A percentile compares a stretch with the other conserved stretches of the same genome.
These are phyloP conservation scores for Serilophus lunatus DNA, from an alignment of 2,113 vertebrate species.

Conservation along the genomic window DNA sequence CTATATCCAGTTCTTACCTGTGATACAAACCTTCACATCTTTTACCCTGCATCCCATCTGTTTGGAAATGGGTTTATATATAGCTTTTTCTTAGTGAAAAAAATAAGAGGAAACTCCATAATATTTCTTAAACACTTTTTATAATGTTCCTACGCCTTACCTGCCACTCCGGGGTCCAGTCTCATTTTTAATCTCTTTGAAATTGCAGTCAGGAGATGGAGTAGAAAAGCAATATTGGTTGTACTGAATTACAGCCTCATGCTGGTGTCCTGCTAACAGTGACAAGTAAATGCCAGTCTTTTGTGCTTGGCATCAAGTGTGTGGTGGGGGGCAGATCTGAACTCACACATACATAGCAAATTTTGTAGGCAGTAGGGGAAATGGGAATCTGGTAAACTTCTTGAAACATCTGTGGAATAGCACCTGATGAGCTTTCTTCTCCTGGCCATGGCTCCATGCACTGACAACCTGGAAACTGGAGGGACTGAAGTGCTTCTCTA, in stretches of 20 bases:
- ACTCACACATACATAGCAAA: rapidly evolving
- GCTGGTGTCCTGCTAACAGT: background rate
- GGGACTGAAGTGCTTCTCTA: background rate
- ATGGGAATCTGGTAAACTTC: background rate
- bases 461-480: background rate
- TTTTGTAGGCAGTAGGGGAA: background rate
- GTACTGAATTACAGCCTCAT: background rate
- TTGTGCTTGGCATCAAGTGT: background rate
- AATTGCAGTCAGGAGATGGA: background rate
- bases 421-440: background rate
- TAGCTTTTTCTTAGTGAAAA: background rate
- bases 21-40: background rate
- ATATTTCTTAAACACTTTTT: background rate
- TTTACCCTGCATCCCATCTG: background rate
- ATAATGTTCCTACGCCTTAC: background rate
- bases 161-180: background rate
- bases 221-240: background rate
- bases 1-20: background rate
- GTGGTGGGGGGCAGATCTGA: background rate
- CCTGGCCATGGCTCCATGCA: background rate
- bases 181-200: background rate
- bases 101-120: background rate
- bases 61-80: background rate
- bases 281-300: background rate
- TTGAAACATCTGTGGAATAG: background rate